Base-by-base conservation (phyloP, 1,140 invertebrate species). In the Oscheius sp. region DNA sequence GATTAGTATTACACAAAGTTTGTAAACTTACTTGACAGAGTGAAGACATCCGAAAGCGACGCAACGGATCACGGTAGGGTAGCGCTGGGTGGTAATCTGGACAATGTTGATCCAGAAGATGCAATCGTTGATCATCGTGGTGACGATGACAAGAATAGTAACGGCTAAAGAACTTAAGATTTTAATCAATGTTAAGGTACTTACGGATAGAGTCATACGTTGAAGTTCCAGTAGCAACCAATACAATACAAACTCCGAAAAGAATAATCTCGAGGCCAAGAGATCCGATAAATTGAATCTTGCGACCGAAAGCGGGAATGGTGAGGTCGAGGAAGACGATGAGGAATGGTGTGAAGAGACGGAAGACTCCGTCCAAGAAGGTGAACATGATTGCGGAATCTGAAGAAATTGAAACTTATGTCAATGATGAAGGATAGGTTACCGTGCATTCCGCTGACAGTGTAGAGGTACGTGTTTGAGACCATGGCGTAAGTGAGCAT, bases 81-180 rank as follows among this genome's bases (percentile, higher is more conserved):
- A 81, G 34, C 79, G 52, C 38, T 81, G 74, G 29, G 76, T 76
- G 0, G 74, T 78, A 20, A 77, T 79, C 28, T 78, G 76, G 20
- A 81, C 70, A 29, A 81, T 81, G 68, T 82, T 81, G 74, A 81
- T 81, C 80, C 80, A 82, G 71, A 81, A 81, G 10, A 73, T 69
- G 46, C 78, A 75, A 61, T 80, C 80, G 49, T 82, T 81, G 74
- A 81, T 78, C 80, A 81, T 80, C 2, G 80, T 81, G 1, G 66
- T 63, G 20, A 81, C 59, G 29, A 77, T 80, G 3, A 81, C 42
- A 1, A 74, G 36, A 3, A 81, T 66, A n/a, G 61, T 77, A 35
- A 80, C 74, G 26, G 64, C 59, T 31, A 46, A 18, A 63, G n/a
- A n/a, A n/a, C n/a, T n/a, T n/a, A n/a, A n/a, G n/a, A n/a, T n/a